Base-by-base conservation (phyloP, 23 tunicate genomes). In the Ciona savignyi region DNA sequence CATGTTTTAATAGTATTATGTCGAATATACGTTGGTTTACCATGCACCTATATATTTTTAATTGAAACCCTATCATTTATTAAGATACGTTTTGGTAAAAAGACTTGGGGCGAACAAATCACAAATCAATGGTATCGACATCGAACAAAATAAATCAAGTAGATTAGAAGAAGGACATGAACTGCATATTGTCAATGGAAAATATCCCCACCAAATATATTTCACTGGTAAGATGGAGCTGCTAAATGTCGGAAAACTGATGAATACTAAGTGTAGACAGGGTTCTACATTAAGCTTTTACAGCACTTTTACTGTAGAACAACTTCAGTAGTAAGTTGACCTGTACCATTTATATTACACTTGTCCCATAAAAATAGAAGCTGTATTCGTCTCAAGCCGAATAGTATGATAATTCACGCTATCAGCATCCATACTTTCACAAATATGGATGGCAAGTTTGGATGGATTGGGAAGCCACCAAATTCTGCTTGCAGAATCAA, bases 21-120 rank as follows among this genome's bases (percentile, higher is more conserved):
- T n/a, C n/a, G n/a, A n/a, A n/a, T n/a, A n/a, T n/a, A n/a, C n/a
- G n/a, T n/a, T n/a, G n/a, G n/a, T n/a, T n/a, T n/a, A n/a, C n/a
- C n/a, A n/a, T n/a, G n/a, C n/a, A n/a, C n/a, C n/a, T n/a, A n/a
- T n/a, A n/a, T n/a, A n/a, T n/a, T n/a, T n/a, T n/a, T n/a, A n/a
- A n/a, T n/a, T n/a, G n/a, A n/a, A n/a, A n/a, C n/a, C n/a, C n/a
- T n/a, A n/a, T n/a, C n/a, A n/a, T n/a, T 26, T 27, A 27, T 70
- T 48, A 61, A 87, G 95, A 68, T 87, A 87, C 72, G 95, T 77
- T 49, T 64, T 87, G 75, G 95, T 87, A 19, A 87, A 87, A 65
- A 72, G 85, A 30, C 79, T 87, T 42, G 95, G 95, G 27, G 23
- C 79, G 20, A 87, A 87, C 70, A 68, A 78, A 32, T 87, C 95